Conservation (phyloP, 2,797 vertebrate species). For the Microchirus variegatus region DNA sequence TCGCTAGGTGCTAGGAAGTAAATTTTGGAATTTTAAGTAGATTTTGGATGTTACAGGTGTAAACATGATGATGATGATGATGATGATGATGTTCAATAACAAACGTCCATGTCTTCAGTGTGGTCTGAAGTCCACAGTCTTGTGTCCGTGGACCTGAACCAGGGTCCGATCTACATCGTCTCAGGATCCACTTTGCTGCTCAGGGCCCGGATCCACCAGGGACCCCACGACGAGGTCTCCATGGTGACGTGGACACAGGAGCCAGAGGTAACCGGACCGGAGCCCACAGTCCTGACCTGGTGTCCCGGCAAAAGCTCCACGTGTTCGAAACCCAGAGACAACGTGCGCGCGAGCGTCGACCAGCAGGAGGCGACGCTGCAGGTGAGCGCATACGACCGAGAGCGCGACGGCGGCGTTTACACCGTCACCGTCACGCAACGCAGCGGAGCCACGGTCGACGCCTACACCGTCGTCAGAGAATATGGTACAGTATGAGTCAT, state of each 20-base stretch:
- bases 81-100: conserved; percentile 8
- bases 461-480: conserved; percentile 70
- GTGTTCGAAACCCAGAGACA: conserved; percentile 40
- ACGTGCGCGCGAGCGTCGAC: conserved; percentile 32
- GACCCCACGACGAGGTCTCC: conserved; percentile 49
- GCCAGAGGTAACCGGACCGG: conserved; percentile 38
- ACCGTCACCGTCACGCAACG: conserved; percentile 66
- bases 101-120: conserved; percentile 56
- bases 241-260: conserved; percentile 72
- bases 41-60: no score
- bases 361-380: conserved; percentile 62
- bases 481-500: conserved; percentile 74
- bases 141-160: conserved; percentile 68
- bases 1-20: no score
- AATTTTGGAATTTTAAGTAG: no score
- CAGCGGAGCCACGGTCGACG: conserved; percentile 45
- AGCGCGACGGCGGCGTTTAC: conserved; percentile 69
- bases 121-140: conserved; percentile 39
- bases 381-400: conserved; percentile 53
- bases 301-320: conserved; percentile 47
- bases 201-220: conserved; percentile 59
- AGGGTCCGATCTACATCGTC: conserved; percentile 65
- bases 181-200: conserved; percentile 63
- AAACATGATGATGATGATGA: no score
- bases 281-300: conserved; percentile 61